Evolutionary conservation across 2,113 vertebrate species (phyloP), one percentile per base, ranked within the genome.

Genomic region (Crocuta crocuta): DNA sequence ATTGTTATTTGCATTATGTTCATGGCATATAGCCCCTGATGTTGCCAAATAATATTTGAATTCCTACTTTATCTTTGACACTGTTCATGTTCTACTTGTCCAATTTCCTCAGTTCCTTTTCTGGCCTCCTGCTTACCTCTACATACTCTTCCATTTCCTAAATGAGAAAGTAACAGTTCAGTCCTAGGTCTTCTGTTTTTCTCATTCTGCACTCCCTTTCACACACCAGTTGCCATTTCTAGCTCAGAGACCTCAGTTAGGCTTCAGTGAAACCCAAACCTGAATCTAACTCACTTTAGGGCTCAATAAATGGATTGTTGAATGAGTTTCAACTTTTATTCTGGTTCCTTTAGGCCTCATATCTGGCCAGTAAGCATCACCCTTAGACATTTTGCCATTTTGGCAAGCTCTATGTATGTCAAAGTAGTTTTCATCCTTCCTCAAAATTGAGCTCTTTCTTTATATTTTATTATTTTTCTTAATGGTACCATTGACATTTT

Each of bases 241-340:
- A 74, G 28, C 10, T 96, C 28, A 87, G 73, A 87, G 31, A 43
- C 81, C n/a, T 82, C 43, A 74, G 35, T 74, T 55, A 61, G 24
- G 17, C 28, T 73, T 93, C 70, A 66, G 0, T 74, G 26, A 82
- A 55, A 43, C 26, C 7, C 33, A 81, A 43, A 43, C 4, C 10
- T 53, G 13, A 85, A 90, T 53, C 4, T 74, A 58, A 88, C 28
- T 45, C 35, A 76, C 4, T 31, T 39, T 68, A 12, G 35, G 31
- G 31, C 6, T 48, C 35, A 82, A 24, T 58, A 48, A 74, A 63
- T 92, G 26, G 26, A 66, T 35, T 81, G 5, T 43, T 43, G 17
- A 82, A 74, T 48, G 21, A 88, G 73, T 95, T 87, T 73, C 28
- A 89, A 31, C 39, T 53, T 88, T 76, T 68, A 83, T 58, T 93